Evolutionary conservation across 2,888 invertebrate genomes (phyloP).

Genomic region (Ornithoptera priamus): DNA sequence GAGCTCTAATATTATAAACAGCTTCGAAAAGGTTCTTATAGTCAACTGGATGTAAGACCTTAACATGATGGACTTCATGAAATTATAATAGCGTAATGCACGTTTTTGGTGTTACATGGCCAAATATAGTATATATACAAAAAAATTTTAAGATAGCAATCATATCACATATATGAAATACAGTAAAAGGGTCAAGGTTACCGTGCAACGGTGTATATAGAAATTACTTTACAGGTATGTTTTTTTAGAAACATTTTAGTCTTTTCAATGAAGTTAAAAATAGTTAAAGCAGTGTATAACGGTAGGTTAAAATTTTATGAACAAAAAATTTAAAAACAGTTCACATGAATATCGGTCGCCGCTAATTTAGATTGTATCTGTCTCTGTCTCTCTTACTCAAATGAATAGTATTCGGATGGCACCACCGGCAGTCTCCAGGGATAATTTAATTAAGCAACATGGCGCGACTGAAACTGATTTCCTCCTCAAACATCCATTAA

Average conservation of each 20-base stretch:
- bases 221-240: background rate
- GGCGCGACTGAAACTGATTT: conserved; percentile 67
- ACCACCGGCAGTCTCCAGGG: conserved; percentile 49
- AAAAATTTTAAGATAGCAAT: no score
- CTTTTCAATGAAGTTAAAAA: background rate
- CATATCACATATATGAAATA: background rate
- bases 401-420: conserved; percentile 5
- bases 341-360: conserved; percentile 18
- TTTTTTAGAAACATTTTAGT: background rate
- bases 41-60: no score
- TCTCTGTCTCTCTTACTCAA: conserved; percentile 18
- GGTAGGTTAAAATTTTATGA: background rate
- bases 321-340: background rate
- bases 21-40: conserved; percentile 54
- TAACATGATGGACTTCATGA: no score
- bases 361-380: background rate
- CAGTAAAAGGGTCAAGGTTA: background rate
- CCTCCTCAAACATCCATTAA: conserved; percentile 72
- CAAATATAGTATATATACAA: background rate
- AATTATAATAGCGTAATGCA: background rate
- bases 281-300: background rate
- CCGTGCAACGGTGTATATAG: background rate
- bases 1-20: conserved; percentile 63
- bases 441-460: conserved; percentile 75
- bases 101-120: background rate